These are phyloP conservation scores for Lophotis ruficrista DNA, from an alignment of 2,113 vertebrate species.

Conservation along the genomic window DNA sequence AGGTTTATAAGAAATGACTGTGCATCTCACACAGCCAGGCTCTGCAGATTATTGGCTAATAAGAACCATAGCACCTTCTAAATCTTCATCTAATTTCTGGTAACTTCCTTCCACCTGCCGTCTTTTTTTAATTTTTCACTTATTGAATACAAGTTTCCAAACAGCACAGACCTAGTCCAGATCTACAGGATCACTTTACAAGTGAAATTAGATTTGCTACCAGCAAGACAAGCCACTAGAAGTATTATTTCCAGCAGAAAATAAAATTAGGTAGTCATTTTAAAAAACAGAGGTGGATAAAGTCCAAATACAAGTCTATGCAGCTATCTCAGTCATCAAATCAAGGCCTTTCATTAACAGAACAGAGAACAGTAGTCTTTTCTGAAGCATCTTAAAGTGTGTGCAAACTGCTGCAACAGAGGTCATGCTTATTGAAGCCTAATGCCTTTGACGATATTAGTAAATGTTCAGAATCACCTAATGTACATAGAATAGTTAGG, in stretches of 20 bases:
- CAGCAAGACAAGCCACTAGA: neutral
- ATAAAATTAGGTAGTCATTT: constrained; percentile 18
- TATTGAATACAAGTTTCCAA: constrained; percentile 7
- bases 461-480: neutral
- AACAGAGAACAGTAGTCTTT: neutral
- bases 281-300: neutral
- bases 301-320: neutral
- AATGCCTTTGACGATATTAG: neutral
- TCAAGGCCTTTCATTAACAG: neutral
- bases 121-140: neutral
- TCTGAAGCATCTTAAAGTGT: neutral
- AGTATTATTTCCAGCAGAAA: constrained; percentile 2
- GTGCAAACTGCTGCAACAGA: neutral
- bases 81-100: constrained; percentile 7
- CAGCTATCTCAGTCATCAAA: neutral
- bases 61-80: neutral
- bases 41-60: neutral
- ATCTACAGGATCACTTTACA: neutral
- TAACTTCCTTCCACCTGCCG: constrained; percentile 3
- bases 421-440: neutral
- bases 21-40: neutral
- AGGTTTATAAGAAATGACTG: neutral
- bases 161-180: neutral
- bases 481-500: neutral
- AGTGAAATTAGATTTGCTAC: constrained; percentile 29